Evolutionary conservation across 2,888 invertebrate genomes (phyloP), one percentile per base, ranked within the genome.

Genomic region (Agrotis clavis): DNA sequence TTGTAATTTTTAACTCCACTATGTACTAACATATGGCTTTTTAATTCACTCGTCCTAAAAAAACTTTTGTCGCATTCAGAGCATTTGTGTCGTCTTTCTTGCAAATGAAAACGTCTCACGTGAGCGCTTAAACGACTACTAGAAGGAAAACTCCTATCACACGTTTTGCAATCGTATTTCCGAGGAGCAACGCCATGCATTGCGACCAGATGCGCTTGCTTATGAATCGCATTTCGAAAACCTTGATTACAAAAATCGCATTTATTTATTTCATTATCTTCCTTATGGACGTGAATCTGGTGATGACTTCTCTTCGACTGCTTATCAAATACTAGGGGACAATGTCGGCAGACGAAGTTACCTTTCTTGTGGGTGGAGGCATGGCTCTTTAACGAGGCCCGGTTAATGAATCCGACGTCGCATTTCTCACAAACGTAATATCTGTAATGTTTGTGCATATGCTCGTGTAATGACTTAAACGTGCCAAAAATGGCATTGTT

Each of bases 271-370:
- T 41, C 41, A 41, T 41, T 41, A 41, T 41, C 41, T 41, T 41
- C 11, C 41, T 41, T 76, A 59, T 94, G 96, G 0, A 90, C 90
- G 2, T 88, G 89, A 21, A 90, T 90, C 65, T 93, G 92, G 63
- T 96, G 96, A 0, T 90, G 89, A 53, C 91, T 91, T 71, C 92
- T 89, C 48, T 94, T 94, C 6, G 91, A 87, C 1, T 90, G 85
- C 0, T 94, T 95, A 13, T 94, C 92, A 65, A 96, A 96, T 0
- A 92, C 87, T 77, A 94, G 93, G 0, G 90, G 81, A 73, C 96
- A 96, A 11, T 84, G 81, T n/a, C 82, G 77, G 73, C 94, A 94
- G 2, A 82, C 69, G 70, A 90, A 93, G 0, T 83, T 69, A 0
- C 93, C 92, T 4, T 82, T 83, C 19, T 89, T 84, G 69, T 94